phyloP scores from a whole-genome alignment of 2,888 invertebrate genomes.

The Dendrolimus houi region DNA sequence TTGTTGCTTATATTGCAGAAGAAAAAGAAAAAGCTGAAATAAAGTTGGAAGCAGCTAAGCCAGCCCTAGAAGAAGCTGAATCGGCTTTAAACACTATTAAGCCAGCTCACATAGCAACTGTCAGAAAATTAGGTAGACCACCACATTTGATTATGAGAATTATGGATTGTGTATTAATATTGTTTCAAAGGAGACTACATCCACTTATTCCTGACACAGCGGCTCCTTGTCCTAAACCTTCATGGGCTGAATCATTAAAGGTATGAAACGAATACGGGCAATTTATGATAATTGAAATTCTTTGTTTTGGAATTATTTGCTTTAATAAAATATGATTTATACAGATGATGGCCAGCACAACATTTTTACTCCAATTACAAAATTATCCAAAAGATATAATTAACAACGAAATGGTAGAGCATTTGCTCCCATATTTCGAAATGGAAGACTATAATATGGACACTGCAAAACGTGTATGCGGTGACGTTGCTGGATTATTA shows the following conservation, averaged over 20 bases:
- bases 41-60: constrained; percentile 96
- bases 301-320: constrained; percentile 1
- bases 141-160: constrained; percentile 98
- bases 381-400: constrained; percentile 98
- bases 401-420: constrained; percentile 97
- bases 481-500: constrained; percentile 95
- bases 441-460: constrained; percentile 99
- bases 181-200: constrained; percentile 93
- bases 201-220: constrained; percentile 88
- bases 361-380: constrained; percentile 92
- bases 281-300: neutral
- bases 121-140: constrained; percentile 94
- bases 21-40: constrained; percentile 95
- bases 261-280: constrained; percentile 38
- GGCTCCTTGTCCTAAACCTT: constrained; percentile 92
- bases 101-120: constrained; percentile 96
- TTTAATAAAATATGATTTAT: constrained; percentile 9
- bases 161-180: constrained; percentile 96
- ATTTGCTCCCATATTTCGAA: constrained; percentile 92
- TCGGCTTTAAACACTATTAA: constrained; percentile 96
- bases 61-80: constrained; percentile 96
- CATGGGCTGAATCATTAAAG: constrained; percentile 97
- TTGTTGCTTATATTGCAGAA: constrained; percentile 90
- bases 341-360: constrained; percentile 96
- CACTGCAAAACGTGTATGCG: constrained; percentile 95